Conservation (phyloP, 2,888 invertebrate genomes). For the Drosophila prolongata region DNA sequence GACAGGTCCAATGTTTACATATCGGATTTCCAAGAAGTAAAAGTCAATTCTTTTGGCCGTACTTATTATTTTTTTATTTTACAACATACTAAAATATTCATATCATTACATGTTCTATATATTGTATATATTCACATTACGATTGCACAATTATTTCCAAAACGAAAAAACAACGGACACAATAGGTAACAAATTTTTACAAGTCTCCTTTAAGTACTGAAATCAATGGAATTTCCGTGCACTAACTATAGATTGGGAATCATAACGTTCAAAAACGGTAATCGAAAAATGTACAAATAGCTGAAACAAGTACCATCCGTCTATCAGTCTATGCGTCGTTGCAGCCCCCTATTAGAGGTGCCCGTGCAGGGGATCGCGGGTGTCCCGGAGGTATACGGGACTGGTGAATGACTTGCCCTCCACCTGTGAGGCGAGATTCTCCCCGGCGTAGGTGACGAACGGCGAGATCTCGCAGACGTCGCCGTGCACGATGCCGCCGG, state of each 20-base stretch:
- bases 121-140: conserved; percentile 60
- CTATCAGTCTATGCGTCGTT: conserved; percentile 42
- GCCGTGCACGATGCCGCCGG: conserved; percentile 90
- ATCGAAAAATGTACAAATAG: conserved; percentile 25
- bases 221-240: conserved; percentile 29
- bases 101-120: conserved; percentile 31
- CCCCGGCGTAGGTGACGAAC: conserved; percentile 94
- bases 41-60: not conserved
- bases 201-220: conserved; percentile 46
- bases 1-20: not conserved
- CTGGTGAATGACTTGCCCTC: conserved; percentile 88
- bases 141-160: conserved; percentile 59
- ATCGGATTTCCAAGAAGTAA: not conserved
- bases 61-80: conserved; percentile 41
- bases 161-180: conserved; percentile 39
- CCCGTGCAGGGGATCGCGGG: conserved; percentile 82
- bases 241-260: conserved; percentile 21
- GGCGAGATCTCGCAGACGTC: conserved; percentile 95
- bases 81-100: conserved; percentile 48
- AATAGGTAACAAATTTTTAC: conserved; percentile 39
- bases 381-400: conserved; percentile 87
- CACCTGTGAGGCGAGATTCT: conserved; percentile 90
- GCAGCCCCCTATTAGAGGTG: conserved; percentile 69
- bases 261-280: conserved; percentile 23
- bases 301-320: conserved; percentile 31